phyloP scores from a whole-genome alignment of 2,113 vertebrate species.

The Chaenogobius annularis region DNA sequence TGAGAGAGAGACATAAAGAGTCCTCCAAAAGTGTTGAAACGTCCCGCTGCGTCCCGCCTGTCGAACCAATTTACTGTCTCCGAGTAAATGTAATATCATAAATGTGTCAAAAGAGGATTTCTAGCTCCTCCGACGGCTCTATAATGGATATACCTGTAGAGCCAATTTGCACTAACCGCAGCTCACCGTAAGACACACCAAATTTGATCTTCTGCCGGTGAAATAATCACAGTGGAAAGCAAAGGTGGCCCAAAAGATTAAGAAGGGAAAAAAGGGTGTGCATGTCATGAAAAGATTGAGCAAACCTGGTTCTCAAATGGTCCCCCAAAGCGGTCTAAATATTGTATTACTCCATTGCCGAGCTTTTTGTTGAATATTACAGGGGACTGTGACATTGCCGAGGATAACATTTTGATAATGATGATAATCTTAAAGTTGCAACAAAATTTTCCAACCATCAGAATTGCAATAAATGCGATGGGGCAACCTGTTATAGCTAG shows the following conservation, averaged over 20 bases:
- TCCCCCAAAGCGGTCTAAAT: background rate
- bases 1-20: slow-evolving; percentile 70
- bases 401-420: background rate
- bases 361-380: background rate
- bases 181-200: slow-evolving; percentile 25
- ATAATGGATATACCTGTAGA: slow-evolving; percentile 52
- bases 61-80: slow-evolving; percentile 39
- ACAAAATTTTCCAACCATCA: background rate
- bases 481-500: no score
- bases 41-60: slow-evolving; percentile 45
- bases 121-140: slow-evolving; percentile 21
- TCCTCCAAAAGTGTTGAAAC: slow-evolving; percentile 52
- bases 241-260: slow-evolving; percentile 14
- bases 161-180: slow-evolving; percentile 41
- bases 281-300: background rate
- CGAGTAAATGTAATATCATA: slow-evolving; percentile 41
- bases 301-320: background rate
- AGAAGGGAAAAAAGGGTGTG: background rate
- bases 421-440: background rate
- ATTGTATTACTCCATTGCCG: background rate
- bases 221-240: slow-evolving; percentile 40
- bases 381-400: background rate
- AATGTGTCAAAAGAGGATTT: slow-evolving; percentile 44
- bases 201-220: slow-evolving; percentile 38
- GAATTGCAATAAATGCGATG: background rate